Conservation (phyloP, 2,113 vertebrate genomes). For the Scomber colias region DNA sequence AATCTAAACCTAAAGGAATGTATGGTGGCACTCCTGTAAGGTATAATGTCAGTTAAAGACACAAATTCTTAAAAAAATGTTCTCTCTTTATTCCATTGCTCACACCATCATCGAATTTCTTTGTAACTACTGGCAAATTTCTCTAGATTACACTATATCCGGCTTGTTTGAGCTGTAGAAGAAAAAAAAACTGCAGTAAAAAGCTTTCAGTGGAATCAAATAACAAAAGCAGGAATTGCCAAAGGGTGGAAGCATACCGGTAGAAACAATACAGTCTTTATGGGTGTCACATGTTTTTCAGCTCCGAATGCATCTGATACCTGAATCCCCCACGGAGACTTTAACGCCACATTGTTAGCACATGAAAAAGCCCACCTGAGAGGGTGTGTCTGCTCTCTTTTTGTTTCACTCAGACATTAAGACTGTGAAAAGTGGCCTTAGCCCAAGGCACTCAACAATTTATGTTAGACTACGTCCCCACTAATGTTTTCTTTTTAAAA, state of each 20-base stretch:
- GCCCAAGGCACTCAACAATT: not conserved
- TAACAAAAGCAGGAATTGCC: too few relatives aligned
- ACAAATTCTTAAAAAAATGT: too few relatives aligned
- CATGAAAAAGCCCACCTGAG: conserved; percentile 18
- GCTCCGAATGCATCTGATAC: conserved; percentile 10
- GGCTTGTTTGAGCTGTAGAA: not conserved
- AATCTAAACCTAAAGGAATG: too few relatives aligned
- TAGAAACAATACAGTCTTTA: conserved; percentile 4
- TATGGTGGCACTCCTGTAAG: too few relatives aligned
- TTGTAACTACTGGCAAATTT: too few relatives aligned
- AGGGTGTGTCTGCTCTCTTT: conserved; percentile 28
- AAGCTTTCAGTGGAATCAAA: not conserved
- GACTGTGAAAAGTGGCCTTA: conserved; percentile 17
- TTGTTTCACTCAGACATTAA: conserved; percentile 3
- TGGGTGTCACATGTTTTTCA: conserved; percentile 15
- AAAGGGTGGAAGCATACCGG: not conserved
- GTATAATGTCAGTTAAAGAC: too few relatives aligned
- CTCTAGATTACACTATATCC: too few relatives aligned
- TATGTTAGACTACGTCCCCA: not conserved
- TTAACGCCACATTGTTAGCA: conserved; percentile 16
- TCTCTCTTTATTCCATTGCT: too few relatives aligned
- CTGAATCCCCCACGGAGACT: not conserved
- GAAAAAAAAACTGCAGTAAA: not conserved
- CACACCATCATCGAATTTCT: too few relatives aligned
- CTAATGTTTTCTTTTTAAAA: too few relatives aligned